Evolutionary conservation across 2,113 vertebrate genomes (phyloP).

Genomic region (Oreochromis spilurus): DNA sequence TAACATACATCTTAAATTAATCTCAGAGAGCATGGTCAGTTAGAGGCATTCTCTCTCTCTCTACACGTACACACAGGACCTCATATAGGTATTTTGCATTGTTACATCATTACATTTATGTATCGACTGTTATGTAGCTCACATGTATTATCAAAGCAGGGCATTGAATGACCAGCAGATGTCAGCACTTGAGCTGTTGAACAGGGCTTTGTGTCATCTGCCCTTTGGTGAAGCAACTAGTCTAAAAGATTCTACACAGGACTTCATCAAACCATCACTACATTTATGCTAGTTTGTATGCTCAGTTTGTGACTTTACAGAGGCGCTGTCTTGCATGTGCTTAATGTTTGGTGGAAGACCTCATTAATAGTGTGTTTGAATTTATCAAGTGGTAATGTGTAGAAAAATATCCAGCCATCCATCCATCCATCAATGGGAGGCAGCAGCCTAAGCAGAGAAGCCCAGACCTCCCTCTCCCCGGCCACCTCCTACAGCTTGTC

Average conservation of each 20-base stretch:
- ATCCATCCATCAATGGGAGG: background rate
- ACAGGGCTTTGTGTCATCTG: background rate
- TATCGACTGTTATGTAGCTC: background rate
- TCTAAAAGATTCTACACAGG: background rate
- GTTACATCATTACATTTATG: background rate
- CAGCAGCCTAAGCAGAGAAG: background rate
- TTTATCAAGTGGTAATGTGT: background rate
- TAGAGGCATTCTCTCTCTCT: background rate
- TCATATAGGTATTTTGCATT: background rate
- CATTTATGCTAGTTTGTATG: background rate
- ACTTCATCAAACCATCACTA: background rate
- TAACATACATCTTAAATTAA: background rate
- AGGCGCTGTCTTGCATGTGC: background rate
- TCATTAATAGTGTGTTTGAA: background rate
- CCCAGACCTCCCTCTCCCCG: background rate
- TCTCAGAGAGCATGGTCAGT: background rate
- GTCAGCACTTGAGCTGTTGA: background rate
- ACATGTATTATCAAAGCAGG: background rate
- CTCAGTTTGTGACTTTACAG: background rate
- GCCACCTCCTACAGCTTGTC: background rate
- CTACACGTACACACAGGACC: background rate
- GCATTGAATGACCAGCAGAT: background rate
- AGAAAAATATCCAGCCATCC: background rate
- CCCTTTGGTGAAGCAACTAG: background rate
- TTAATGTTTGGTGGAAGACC: background rate